These are phyloP conservation scores for Bombus terrestris DNA, from an alignment of 1,140 invertebrate species.

Conservation along the genomic window DNA sequence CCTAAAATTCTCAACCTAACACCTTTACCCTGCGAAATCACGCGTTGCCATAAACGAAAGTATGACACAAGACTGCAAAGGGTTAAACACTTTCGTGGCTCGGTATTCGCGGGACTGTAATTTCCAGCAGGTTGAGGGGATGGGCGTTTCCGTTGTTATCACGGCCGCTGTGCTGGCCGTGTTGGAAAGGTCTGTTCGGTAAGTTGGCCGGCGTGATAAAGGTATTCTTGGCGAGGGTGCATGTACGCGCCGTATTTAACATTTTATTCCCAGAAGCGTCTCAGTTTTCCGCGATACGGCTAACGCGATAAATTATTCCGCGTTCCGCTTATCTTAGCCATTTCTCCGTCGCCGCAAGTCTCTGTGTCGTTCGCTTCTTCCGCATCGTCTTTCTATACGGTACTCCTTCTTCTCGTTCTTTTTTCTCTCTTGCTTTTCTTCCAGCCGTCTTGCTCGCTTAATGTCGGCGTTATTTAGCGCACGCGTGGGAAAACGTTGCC, in stretches of 20 bases:
- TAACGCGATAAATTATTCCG: constrained; percentile 63
- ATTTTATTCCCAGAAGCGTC: constrained; percentile 56
- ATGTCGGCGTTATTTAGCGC: constrained; percentile 46
- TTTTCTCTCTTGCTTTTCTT: neutral
- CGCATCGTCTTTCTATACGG: constrained; percentile 22
- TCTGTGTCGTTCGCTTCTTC: constrained; percentile 38
- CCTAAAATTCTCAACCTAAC: neutral
- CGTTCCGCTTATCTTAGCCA: constrained; percentile 48
- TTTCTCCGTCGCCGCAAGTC: neutral
- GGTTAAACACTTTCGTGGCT: constrained; percentile 45
- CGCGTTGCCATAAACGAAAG: neutral
- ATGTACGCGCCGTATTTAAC: constrained; percentile 49
- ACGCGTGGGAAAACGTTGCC: constrained; percentile 43
- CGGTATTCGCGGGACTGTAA: neutral
- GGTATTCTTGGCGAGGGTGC: constrained; percentile 32
- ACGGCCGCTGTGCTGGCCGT: constrained; percentile 6
- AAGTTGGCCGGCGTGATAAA: constrained; percentile 55
- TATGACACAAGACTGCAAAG: neutral
- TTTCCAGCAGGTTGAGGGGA: neutral
- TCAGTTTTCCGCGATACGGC: constrained; percentile 57
- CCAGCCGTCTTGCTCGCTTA: constrained; percentile 35
- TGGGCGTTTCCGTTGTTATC: constrained; percentile 43
- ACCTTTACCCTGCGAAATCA: too few relatives aligned
- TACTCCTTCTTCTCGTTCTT: neutral
- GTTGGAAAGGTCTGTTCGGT: constrained; percentile 48